Conservation (phyloP, 2,113 vertebrate genomes). For the Plecotus auritus region DNA sequence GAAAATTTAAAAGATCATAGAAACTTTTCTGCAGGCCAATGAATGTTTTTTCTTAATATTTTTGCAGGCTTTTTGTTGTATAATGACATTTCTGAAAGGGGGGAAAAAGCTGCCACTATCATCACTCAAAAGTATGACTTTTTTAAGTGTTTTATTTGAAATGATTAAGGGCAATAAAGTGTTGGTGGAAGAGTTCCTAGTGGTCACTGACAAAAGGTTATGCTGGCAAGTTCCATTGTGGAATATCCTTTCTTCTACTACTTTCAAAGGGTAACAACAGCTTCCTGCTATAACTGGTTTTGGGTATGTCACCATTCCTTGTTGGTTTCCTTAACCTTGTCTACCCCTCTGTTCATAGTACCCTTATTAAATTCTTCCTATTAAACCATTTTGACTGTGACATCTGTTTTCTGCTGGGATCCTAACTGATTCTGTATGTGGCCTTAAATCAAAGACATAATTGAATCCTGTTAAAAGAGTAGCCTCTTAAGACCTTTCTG, state of each 20-base stretch:
- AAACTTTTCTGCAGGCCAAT: background rate
- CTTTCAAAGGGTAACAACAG: background rate
- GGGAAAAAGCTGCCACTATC: background rate
- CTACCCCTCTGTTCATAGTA: background rate
- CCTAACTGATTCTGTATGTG: background rate
- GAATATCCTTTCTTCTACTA: background rate
- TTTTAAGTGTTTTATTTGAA: conserved; percentile 17
- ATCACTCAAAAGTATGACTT: background rate
- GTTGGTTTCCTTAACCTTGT: background rate
- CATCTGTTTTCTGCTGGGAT: background rate
- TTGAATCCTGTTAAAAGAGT: background rate
- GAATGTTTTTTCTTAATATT: conserved; percentile 30
- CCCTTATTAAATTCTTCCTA: background rate
- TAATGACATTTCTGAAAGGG: background rate
- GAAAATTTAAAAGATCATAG: conserved; percentile 38
- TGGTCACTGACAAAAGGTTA: background rate
- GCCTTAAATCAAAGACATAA: background rate
- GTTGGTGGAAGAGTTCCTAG: background rate
- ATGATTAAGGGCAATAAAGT: conserved; percentile 6
- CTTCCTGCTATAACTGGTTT: background rate
- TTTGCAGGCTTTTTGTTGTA: background rate
- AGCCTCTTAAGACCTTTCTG: background rate
- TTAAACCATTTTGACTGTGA: background rate
- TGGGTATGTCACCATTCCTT: background rate
- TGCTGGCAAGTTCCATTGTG: background rate